Percentiles rank a stretch among this genome's conserved stretches.
These are phyloP conservation scores for Nibea albiflora DNA, from an alignment of 2,113 vertebrate genomes.

Conservation along the genomic window DNA sequence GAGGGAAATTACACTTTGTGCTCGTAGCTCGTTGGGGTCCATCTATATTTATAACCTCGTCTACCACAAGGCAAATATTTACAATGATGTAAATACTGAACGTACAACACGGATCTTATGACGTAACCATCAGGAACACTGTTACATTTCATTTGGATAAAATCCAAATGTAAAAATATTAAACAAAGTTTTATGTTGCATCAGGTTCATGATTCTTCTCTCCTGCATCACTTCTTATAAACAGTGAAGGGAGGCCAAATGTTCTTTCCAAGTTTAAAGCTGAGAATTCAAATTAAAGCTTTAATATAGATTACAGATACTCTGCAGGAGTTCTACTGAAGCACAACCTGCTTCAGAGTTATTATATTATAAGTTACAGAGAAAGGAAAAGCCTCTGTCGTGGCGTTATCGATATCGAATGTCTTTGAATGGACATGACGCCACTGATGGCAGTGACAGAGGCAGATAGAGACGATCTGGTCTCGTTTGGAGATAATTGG, in stretches of 20 bases:
- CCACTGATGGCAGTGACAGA: not conserved
- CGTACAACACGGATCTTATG: not conserved
- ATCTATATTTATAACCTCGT: not conserved
- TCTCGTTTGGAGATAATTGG: constrained; percentile 39
- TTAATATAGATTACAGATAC: too few species aligned
- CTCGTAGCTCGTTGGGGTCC: not conserved
- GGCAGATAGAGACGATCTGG: constrained; percentile 3
- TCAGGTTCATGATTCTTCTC: too few species aligned
- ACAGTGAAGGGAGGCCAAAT: too few species aligned
- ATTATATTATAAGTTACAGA: too few species aligned
- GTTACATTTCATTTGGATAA: not conserved
- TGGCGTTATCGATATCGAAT: accelerated
- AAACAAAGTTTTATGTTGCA: too few species aligned
- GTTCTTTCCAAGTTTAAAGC: too few species aligned
- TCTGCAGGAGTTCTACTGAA: too few species aligned
- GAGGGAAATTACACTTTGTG: not conserved
- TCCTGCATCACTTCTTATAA: too few species aligned
- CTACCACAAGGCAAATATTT: not conserved
- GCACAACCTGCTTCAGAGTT: not conserved
- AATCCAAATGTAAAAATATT: too few species aligned
- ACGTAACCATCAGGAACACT: not conserved
- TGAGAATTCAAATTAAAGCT: too few species aligned
- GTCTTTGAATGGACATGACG: not conserved
- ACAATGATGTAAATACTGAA: not conserved
- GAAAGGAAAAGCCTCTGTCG: not conserved